Evolutionary conservation across 2,113 vertebrate species (phyloP), one percentile per base, ranked within the genome.

Genomic region (Ctenomys sociabilis): DNA sequence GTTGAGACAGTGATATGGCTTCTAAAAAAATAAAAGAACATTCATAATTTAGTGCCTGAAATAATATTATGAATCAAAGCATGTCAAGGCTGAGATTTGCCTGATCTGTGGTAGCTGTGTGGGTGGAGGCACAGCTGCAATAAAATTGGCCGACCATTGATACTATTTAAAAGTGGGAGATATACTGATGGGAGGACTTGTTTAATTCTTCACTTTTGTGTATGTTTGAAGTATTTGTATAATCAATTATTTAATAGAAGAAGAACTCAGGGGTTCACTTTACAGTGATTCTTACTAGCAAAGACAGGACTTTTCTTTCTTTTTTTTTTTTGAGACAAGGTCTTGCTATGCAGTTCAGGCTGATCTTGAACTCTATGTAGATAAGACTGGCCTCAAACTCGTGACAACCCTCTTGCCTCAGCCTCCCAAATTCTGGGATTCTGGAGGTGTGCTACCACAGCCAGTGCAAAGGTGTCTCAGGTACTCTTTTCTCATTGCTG

Each of bases 271-370:
- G 66, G 78, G 32, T 43, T 85, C 37, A 37, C 64, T 22, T 77
- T 92, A 52, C 70, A 85, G 12, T 70, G 32, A 70, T 89, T 93
- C 22, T 95, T 64, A 88, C 24, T 57, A 32, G 64, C 66, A 91
- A 66, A 66, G 64, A 66, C 6, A 66, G 14, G 64, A 66, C 30
- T 32, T 66, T 66, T 66, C 13, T 66, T 66, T 68, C 16, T 13
- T 68, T 68, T 68, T n/a, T 32, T 16, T n/a, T 68, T 16, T n/a
- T 68, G 66, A 68, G 32, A n/a, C 35, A 68, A 32, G 32, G 32
- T 70, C 66, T 70, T 16, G 2, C 66, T n/a, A 8, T 17, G 16
- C 6, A 70, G 35, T 70, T 70, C 66, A 70, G 35, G 66, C 66
- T 70, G 66, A 35, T n/a, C 66, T 35, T n/a, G 66, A n/a, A 19